Evolutionary conservation across 2,797 vertebrate genomes (phyloP).

Genomic region (Lagodon rhomboides): DNA sequence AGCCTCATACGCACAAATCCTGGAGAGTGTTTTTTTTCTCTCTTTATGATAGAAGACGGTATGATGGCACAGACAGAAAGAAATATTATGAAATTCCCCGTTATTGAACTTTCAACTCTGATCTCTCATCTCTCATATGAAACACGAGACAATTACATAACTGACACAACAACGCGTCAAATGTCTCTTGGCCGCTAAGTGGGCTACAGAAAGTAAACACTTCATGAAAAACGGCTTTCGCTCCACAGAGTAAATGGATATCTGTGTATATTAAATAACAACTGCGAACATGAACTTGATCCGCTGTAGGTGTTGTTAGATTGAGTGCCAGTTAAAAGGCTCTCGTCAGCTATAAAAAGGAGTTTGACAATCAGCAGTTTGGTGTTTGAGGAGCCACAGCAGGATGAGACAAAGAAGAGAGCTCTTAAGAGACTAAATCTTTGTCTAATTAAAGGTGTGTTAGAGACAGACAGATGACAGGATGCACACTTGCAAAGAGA

Average conservation of each 20-base stretch:
- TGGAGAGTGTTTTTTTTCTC: background rate
- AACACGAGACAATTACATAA: constrained; percentile 10
- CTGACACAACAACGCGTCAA: background rate
- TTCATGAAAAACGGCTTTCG: background rate
- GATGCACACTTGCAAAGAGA: too few relatives aligned
- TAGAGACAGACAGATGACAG: background rate
- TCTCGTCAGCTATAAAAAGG: background rate
- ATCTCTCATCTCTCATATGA: constrained; percentile 1
- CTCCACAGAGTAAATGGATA: background rate
- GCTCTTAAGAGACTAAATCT: background rate
- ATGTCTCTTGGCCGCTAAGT: constrained; percentile 3
- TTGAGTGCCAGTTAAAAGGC: constrained; percentile 7
- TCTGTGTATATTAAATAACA: constrained; percentile 16
- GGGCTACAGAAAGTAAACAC: constrained; percentile 7
- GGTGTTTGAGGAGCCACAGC: background rate
- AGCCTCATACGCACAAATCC: background rate
- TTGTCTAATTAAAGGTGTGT: background rate
- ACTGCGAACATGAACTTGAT: constrained; percentile 8
- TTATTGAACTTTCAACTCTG: background rate
- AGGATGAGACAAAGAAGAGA: background rate
- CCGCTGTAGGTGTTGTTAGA: constrained; percentile 18
- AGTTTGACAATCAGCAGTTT: constrained; percentile 9
- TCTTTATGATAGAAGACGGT: background rate
- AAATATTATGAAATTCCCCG: constrained; percentile 6
- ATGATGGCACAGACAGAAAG: background rate